Base-by-base conservation (phyloP, 2,888 invertebrate genomes). In the Eilema depressum region DNA sequence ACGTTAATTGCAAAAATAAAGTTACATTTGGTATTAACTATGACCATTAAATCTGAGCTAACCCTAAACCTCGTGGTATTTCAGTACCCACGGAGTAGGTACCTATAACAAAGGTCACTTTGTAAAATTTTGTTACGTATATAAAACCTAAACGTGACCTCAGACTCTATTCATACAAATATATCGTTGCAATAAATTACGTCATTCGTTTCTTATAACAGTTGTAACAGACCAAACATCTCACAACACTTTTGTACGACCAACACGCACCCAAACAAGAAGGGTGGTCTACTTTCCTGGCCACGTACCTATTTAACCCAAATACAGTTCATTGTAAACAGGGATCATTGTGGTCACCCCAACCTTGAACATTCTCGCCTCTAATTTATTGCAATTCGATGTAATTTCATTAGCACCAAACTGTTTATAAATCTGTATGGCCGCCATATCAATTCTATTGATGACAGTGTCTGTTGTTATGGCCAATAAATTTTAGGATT, bases 401-500 rank as follows among this genome's bases (percentile, higher is more conserved):
- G 91, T 91, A 90, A 93, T 93, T 95, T 95, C 92, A 95, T 94
- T 95, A 93, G 89, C 89, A 86, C 83, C 86, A 79, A 88, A 91
- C 90, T 88, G 88, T 92, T 92, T 91, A 91, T 93, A 93, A 93
- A 92, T 92, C 88, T 88, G 88, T 89, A 87, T 83, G 77, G 85
- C 88, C 88, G 86, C 88, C 89, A 85, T 88, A 89, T 87, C 88
- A 86, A 88, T 90, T 88, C 86, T 83, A 87, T 88, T 91, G 92
- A 91, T 89, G 93, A 93, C 93, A 91, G 86, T 87, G 83, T 85
- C 89, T 81, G 89, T 88, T 88, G 90, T 90, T 92, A 93, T 89
- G 89, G 91, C 85, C 92, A 88, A 95, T 95, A 95, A 95, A 95
- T 95, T 90, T 85, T 83, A 86, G 94, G 95, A 95, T 95, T 94